Evolutionary conservation across 2,797 vertebrate species (phyloP).

Genomic region (Pygocentrus nattereri): DNA sequence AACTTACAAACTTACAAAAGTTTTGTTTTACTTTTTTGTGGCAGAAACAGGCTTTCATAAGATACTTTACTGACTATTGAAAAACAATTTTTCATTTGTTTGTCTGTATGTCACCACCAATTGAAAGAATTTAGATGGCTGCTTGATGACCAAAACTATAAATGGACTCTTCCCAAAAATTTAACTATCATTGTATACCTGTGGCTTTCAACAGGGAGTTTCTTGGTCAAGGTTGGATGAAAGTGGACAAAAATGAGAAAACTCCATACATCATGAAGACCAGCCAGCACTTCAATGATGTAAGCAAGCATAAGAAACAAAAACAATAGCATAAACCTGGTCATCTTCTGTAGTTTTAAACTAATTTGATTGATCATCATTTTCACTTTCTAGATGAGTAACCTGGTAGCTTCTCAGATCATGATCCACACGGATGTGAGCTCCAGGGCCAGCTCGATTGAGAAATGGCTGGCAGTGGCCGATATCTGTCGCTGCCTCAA

Average conservation of each 20-base stretch:
- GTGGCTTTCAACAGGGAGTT: slow-evolving; percentile 86
- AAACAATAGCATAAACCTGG: background rate
- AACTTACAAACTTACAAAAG: too few relatives aligned
- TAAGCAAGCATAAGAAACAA: slow-evolving; percentile 53
- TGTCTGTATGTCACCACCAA: too few relatives aligned
- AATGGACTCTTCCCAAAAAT: too few relatives aligned
- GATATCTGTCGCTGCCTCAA: slow-evolving; percentile 96
- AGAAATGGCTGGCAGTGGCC: slow-evolving; percentile 96
- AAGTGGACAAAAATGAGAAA: slow-evolving; percentile 90
- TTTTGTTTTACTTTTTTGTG: too few relatives aligned
- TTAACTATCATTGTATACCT: background rate
- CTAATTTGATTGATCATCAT: background rate
- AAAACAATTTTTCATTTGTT: too few relatives aligned
- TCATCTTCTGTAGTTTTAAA: background rate
- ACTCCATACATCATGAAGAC: slow-evolving; percentile 98
- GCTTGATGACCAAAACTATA: too few relatives aligned
- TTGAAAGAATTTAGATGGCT: too few relatives aligned
- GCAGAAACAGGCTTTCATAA: too few relatives aligned
- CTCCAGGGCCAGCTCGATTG: slow-evolving; percentile 89
- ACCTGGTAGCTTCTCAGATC: slow-evolving; percentile 96
- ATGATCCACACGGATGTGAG: slow-evolving; percentile 88
- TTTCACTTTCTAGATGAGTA: slow-evolving; percentile 89
- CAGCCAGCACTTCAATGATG: slow-evolving; percentile 96
- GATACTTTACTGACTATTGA: too few relatives aligned
- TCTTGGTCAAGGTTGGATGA: slow-evolving; percentile 98